Evolutionary conservation across 2,888 invertebrate genomes (phyloP), one percentile per base, ranked within the genome.

Genomic region (Ectropis crepuscularia): DNA sequence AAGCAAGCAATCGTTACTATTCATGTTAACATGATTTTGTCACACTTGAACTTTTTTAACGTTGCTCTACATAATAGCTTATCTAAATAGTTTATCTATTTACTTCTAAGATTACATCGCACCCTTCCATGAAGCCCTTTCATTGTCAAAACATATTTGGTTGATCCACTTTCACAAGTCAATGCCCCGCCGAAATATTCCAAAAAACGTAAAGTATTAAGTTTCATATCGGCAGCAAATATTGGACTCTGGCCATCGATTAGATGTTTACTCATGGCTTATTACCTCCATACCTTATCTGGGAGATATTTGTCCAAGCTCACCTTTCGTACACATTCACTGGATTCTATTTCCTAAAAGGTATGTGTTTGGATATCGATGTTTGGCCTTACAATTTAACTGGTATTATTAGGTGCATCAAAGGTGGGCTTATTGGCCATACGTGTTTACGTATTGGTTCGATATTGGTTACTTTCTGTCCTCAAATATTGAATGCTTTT

Each of bases 221-320:
- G 74, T 76, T 75, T 76, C 74, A 72, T 74, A 78, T 81, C 70
- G 72, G 68, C 68, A 69, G 84, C 83, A 78, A 86, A 87, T 81
- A 85, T 81, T 78, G 67, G 73, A 66, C 70, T 73, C 66, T 74
- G 68, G 71, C 74, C 79, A 76, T 79, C 80, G 74, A 81, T 83
- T 76, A 82, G 76, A 72, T 83, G 81, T 86, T 85, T 82, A 77
- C 72, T 63, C 62, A 68, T 74, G 73, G 74, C 73, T 78, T 76
- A 73, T 74, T 78, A 76, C 75, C 73, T 77, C 75, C 73, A 72
- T 66, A 61, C 65, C 76, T 79, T 84, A 82, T 86, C 82, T 71
- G 62, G 64, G 61, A 63, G 68, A 71, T 82, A 74, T 83, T 83
- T 75, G 73, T 62, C 64, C 61, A 74, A 74, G 74, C 72, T 75